A percentile compares a stretch with the other conserved stretches of the same genome.
Conservation (phyloP, 92 coral and sea anemone genomes). For the Ricordea florida region DNA sequence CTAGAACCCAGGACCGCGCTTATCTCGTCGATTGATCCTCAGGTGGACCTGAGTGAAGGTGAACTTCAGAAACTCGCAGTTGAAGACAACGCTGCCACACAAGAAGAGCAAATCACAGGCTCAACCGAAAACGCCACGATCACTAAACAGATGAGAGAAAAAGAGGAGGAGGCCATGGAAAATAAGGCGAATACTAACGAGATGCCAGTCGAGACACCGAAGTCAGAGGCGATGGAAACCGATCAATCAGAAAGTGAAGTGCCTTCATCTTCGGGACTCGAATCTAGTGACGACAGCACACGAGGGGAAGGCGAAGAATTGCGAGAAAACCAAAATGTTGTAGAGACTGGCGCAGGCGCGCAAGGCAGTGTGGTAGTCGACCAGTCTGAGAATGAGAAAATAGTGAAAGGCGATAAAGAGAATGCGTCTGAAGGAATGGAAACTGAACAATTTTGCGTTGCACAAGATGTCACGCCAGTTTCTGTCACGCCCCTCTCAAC, state of each 20-base stretch:
- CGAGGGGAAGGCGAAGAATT: not conserved
- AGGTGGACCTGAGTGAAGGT: not conserved
- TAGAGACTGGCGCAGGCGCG: not conserved
- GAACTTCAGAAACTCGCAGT: not conserved
- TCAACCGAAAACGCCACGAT: not conserved
- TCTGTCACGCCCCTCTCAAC: not conserved
- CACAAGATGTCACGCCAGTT: not conserved
- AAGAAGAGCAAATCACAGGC: not conserved
- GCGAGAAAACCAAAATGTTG: too few species aligned
- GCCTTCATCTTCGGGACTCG: too few species aligned
- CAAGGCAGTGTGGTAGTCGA: not conserved
- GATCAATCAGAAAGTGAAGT: too few species aligned
- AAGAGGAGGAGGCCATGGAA: not conserved
- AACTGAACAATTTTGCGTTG: constrained; percentile 22
- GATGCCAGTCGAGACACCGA: not conserved
- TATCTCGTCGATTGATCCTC: not conserved
- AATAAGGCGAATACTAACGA: not conserved
- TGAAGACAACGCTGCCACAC: not conserved
- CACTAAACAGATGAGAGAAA: not conserved
- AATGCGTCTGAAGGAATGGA: constrained; percentile 1
- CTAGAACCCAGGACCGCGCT: not conserved
- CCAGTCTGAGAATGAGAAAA: not conserved
- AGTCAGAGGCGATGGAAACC: not conserved
- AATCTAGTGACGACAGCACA: too few species aligned
- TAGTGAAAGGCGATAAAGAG: not conserved